Evolutionary conservation across 2,888 invertebrate genomes (phyloP).

Genomic region (Diabrotica balteata): DNA sequence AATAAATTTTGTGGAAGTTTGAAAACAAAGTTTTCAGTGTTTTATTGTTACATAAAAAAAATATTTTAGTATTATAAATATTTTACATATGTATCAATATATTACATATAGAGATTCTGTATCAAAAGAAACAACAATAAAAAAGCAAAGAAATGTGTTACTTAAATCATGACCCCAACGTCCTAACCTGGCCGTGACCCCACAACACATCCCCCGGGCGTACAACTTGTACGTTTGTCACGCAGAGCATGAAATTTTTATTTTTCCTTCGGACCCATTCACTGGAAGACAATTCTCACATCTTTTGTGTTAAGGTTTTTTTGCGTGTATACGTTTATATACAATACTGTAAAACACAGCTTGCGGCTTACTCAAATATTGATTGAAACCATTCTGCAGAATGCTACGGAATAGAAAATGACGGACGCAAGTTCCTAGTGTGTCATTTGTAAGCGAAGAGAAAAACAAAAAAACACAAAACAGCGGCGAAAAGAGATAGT

Average conservation of each 20-base stretch:
- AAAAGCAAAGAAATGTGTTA: no score
- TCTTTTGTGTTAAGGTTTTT: slow-evolving; percentile 18
- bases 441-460: slow-evolving; percentile 16
- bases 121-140: no score
- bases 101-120: no score
- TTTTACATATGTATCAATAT: no score
- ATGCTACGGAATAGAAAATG: slow-evolving; percentile 29
- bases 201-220: no score
- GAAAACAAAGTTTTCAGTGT: no score
- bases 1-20: no score
- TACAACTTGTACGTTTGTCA: no score
- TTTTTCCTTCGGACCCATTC: slow-evolving; percentile 7
- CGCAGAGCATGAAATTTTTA: slow-evolving; percentile 16
- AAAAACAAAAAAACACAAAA: slow-evolving; percentile 1
- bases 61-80: no score
- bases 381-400: slow-evolving; percentile 31
- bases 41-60: no score
- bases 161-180: no score
- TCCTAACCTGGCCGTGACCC: no score
- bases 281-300: slow-evolving; percentile 17
- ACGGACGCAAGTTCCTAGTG: slow-evolving; percentile 17
- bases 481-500: slow-evolving; percentile 6
- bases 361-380: slow-evolving; percentile 31
- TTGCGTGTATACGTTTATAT: slow-evolving; percentile 5
- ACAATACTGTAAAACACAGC: slow-evolving; percentile 4